These are phyloP conservation scores for Odontothrips loti DNA, from an alignment of 2,888 invertebrate species.

Conservation along the genomic window DNA sequence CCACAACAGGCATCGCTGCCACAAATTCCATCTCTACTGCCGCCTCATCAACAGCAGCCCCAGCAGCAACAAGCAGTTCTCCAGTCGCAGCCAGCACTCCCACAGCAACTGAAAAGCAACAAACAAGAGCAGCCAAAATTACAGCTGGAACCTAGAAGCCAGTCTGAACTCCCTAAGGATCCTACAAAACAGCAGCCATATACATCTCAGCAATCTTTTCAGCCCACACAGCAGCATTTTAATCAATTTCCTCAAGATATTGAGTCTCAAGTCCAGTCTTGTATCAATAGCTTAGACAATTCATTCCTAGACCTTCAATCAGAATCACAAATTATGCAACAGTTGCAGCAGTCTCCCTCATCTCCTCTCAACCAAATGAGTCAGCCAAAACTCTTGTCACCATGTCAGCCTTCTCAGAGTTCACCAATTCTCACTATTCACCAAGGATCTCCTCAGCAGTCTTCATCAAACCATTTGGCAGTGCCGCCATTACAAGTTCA, in stretches of 20 bases:
- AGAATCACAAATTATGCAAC: neutral
- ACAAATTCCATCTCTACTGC: slow-evolving; percentile 32
- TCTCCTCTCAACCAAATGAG: neutral
- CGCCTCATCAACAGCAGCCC: slow-evolving; percentile 35
- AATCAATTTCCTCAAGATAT: slow-evolving; percentile 1
- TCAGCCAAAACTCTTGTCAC: neutral
- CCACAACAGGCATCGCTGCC: slow-evolving; percentile 38
- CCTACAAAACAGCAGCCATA: slow-evolving; percentile 32
- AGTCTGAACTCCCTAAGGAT: neutral
- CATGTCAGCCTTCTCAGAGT: neutral
- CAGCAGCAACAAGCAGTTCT: slow-evolving; percentile 38
- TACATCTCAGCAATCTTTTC: slow-evolving; percentile 35
- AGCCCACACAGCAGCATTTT: slow-evolving; percentile 19
- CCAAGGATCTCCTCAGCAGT: neutral
- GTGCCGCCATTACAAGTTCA: neutral
- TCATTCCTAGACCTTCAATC: neutral
- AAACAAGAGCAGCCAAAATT: neutral
- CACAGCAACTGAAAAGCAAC: neutral
- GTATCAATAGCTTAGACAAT: slow-evolving; percentile 10
- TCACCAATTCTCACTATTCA: neutral
- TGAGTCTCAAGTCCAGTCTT: slow-evolving; percentile 4
- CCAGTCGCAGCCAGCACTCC: slow-evolving; percentile 37
- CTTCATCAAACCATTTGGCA: neutral
- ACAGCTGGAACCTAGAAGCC: neutral
- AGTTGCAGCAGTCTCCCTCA: neutral